phyloP scores from a whole-genome alignment of 2,113 vertebrate species.

The Petromus typicus region DNA sequence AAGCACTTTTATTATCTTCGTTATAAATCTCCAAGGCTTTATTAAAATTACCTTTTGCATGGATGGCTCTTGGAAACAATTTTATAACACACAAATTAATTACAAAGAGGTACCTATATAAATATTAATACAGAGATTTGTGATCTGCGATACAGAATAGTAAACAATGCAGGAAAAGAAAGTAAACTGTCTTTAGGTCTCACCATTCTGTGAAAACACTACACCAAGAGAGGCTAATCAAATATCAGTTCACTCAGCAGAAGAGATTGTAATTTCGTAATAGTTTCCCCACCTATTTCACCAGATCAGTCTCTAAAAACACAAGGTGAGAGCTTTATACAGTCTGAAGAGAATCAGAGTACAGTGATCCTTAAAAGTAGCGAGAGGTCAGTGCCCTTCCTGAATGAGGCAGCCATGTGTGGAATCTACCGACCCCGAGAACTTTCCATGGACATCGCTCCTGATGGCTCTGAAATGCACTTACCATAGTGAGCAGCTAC shows the following conservation, averaged over 20 bases:
- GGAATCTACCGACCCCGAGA: background rate
- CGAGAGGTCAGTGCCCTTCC: background rate
- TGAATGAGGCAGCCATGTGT: background rate
- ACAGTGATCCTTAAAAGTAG: slow-evolving; percentile 4
- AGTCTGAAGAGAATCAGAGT: background rate
- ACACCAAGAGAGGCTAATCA: background rate
- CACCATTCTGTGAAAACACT: background rate
- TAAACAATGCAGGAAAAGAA: slow-evolving; percentile 16
- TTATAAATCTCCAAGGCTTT: background rate
- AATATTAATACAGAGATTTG: background rate
- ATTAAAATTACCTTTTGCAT: background rate
- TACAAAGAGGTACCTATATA: background rate
- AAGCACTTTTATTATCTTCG: background rate
- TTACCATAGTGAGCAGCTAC: background rate
- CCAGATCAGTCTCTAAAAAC: slow-evolving; percentile 19
- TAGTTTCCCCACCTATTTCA: slow-evolving; percentile 3
- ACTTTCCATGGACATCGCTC: slow-evolving; percentile 26
- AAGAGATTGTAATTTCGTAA: background rate
- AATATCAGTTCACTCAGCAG: background rate
- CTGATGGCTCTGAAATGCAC: too few species aligned
- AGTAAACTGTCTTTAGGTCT: background rate
- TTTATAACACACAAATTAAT: slow-evolving; percentile 27
- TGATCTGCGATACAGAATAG: background rate
- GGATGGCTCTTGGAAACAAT: slow-evolving; percentile 16
- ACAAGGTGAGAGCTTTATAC: background rate